A percentile compares a stretch with the other conserved stretches of the same genome.
Evolutionary conservation across 2,888 invertebrate species (phyloP).

Genomic region (Sialis fuliginosa): DNA sequence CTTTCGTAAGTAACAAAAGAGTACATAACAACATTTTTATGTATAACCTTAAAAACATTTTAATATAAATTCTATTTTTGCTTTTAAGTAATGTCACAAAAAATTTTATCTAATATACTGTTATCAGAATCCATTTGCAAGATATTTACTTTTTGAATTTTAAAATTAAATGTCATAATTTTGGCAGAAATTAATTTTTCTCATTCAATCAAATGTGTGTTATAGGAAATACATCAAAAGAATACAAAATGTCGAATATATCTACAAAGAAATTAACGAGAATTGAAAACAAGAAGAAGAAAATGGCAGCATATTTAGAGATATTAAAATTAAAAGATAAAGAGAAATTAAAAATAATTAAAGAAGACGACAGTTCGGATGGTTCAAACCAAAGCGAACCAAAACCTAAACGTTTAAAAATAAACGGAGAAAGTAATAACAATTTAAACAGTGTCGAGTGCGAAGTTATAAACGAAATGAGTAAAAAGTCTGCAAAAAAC

Average conservation of each 20-base stretch:
- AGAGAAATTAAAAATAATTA: conserved; percentile 22
- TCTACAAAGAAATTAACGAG: conserved; percentile 33
- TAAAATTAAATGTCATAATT: too few relatives aligned
- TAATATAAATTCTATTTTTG: too few relatives aligned
- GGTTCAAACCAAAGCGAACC: conserved; percentile 9
- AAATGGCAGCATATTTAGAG: conserved; percentile 40
- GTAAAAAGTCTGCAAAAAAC: not conserved
- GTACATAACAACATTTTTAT: too few relatives aligned
- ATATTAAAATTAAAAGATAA: conserved; percentile 40
- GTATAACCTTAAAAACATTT: too few relatives aligned
- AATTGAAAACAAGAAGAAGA: conserved; percentile 41
- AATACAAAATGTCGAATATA: conserved; percentile 23
- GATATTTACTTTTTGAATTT: too few relatives aligned
- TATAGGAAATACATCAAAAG: too few relatives aligned
- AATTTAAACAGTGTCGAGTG: conserved; percentile 12
- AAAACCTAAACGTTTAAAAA: conserved; percentile 11
- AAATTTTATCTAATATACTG: too few relatives aligned
- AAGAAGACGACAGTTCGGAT: conserved; percentile 6
- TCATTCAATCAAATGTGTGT: too few relatives aligned
- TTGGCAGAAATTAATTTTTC: too few relatives aligned
- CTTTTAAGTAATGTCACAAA: too few relatives aligned
- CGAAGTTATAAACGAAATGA: not conserved
- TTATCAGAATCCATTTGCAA: too few relatives aligned
- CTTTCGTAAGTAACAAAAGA: too few relatives aligned
- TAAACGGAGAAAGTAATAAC: conserved; percentile 16